These are phyloP conservation scores for Linyphia triangularis DNA, from an alignment of 2,888 invertebrate species.

Conservation along the genomic window DNA sequence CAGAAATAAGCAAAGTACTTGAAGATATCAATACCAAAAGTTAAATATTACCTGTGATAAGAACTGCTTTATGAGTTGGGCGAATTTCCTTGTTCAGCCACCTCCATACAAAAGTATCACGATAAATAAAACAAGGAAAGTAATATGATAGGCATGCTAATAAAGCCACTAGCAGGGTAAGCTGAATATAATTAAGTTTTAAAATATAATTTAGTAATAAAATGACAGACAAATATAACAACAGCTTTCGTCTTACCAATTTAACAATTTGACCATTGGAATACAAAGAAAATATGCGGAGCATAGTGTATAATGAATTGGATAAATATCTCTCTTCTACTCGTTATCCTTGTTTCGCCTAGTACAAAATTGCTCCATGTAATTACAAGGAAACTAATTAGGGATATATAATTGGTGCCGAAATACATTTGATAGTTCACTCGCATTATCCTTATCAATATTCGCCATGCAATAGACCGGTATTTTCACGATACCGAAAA, in stretches of 20 bases:
- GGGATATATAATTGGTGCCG: too few species aligned
- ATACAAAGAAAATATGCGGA: neutral
- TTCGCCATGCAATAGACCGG: too few species aligned
- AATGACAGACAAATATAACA: neutral
- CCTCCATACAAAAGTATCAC: neutral
- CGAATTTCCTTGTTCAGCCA: neutral
- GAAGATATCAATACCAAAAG: neutral
- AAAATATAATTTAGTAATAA: neutral
- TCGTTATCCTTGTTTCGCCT: neutral
- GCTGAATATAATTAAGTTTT: neutral
- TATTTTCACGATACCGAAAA: too few species aligned
- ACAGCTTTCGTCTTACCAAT: neutral
- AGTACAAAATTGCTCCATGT: neutral
- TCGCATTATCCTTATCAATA: too few species aligned
- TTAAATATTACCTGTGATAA: constrained; percentile 19
- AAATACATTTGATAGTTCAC: too few species aligned
- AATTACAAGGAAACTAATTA: neutral
- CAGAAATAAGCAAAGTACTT: neutral
- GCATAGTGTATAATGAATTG: neutral
- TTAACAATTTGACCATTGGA: constrained; percentile 1
- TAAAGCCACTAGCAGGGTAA: neutral
- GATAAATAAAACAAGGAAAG: neutral
- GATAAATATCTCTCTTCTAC: neutral
- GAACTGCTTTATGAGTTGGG: constrained; percentile 6
- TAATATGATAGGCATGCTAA: neutral